A percentile compares a stretch with the other conserved stretches of the same genome.
Conservation (phyloP, 1,140 invertebrate genomes). For the Micrasema minimum region DNA sequence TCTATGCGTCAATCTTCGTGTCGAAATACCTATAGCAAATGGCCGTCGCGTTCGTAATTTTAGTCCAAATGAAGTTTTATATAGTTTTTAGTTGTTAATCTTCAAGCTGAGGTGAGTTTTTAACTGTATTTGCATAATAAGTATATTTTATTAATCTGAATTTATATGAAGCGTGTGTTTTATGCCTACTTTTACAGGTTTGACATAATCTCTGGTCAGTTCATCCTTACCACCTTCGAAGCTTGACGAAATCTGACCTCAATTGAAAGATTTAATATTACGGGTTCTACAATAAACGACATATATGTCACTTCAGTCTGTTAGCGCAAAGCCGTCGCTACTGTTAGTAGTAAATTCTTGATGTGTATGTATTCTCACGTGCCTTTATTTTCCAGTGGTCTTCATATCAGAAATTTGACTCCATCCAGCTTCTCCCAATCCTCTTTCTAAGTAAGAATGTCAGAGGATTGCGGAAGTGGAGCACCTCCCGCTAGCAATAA, state of each 20-base stretch:
- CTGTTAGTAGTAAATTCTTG: conserved; percentile 8
- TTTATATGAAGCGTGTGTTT: conserved; percentile 7
- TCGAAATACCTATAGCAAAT: conserved; percentile 43
- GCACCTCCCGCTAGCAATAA: conserved; percentile 29
- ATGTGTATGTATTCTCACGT: conserved; percentile 32
- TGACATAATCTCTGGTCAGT: conserved; percentile 23
- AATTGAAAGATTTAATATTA: conserved; percentile 25
- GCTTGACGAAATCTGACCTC: conserved; percentile 32
- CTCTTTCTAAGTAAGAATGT: conserved; percentile 41
- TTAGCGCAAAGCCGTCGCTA: neutral
- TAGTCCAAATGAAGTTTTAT: conserved; percentile 38
- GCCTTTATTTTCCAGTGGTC: conserved; percentile 45
- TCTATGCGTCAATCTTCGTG: conserved; percentile 21
- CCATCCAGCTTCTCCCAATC: conserved; percentile 38
- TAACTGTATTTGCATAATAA: conserved; percentile 1
- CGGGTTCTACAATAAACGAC: neutral
- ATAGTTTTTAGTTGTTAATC: conserved; percentile 27
- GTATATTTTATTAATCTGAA: neutral
- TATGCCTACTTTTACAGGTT: conserved; percentile 15
- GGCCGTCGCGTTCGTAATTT: conserved; percentile 37
- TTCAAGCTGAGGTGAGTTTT: conserved; percentile 19
- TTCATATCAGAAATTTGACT: conserved; percentile 29
- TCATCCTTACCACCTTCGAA: conserved; percentile 9
- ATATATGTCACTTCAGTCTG: neutral
- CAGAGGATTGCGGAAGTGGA: conserved; percentile 37